phyloP scores from a whole-genome alignment of 2,888 invertebrate genomes.

The Ormyrus thymus region DNA sequence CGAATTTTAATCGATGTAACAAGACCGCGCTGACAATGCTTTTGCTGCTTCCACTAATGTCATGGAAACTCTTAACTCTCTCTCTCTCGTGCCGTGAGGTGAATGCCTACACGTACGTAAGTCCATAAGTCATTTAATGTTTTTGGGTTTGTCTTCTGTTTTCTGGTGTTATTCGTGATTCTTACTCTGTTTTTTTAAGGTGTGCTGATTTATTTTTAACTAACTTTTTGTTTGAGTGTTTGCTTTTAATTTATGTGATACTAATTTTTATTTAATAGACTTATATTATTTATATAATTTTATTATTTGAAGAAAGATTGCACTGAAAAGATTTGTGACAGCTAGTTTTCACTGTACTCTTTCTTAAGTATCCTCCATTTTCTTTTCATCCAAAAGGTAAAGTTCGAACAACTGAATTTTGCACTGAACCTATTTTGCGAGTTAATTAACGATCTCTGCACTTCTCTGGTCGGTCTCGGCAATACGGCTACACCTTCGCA shows the following conservation, averaged over 20 bases:
- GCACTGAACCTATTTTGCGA: too few relatives aligned
- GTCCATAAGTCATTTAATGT: constrained; percentile 1
- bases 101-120: constrained; percentile 11
- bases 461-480: too few relatives aligned
- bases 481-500: too few relatives aligned
- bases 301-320: neutral
- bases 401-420: too few relatives aligned
- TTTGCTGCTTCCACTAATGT: constrained; percentile 19
- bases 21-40: constrained; percentile 5
- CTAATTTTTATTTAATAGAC: neutral
- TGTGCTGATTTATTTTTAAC: neutral
- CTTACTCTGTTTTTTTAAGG: neutral
- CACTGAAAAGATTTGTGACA: neutral
- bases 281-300: constrained; percentile 12
- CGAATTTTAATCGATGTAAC: constrained; percentile 15
- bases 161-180: neutral
- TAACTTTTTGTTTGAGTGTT: constrained; percentile 1
- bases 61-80: constrained; percentile 15
- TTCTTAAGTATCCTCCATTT: constrained; percentile 10
- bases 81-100: neutral
- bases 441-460: too few relatives aligned
- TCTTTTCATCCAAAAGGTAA: constrained; percentile 11
- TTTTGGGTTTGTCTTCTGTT: neutral
- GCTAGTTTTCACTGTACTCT: neutral
- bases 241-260: neutral